phyloP scores from a whole-genome alignment of 2,797 vertebrate genomes.

The Numenius phaeopus region DNA sequence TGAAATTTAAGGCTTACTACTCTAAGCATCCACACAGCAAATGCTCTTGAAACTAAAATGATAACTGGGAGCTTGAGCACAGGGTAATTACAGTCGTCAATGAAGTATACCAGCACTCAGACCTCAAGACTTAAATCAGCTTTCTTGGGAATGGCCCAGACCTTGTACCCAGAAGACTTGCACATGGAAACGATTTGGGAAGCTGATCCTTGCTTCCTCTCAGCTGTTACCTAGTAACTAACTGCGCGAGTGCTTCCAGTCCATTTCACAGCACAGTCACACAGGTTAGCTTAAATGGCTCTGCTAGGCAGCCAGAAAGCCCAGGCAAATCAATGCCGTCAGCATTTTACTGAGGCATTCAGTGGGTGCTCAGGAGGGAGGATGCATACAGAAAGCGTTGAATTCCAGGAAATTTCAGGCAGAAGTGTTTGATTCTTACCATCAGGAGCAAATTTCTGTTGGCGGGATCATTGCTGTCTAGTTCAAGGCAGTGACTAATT shows the following conservation, averaged over 20 bases:
- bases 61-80: background rate
- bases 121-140: conserved; percentile 33
- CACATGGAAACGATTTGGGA: background rate
- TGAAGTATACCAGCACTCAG: conserved; percentile 21
- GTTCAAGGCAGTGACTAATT: background rate
- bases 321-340: accelerated
- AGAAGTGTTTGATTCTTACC: background rate
- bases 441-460: background rate
- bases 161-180: conserved; percentile 16
- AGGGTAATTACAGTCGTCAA: background rate
- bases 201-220: conserved; percentile 16
- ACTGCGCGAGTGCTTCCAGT: background rate
- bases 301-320: background rate
- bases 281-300: background rate
- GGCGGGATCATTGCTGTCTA: background rate
- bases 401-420: background rate
- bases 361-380: background rate
- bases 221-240: conserved; percentile 55
- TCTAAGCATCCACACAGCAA: background rate
- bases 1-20: conserved; percentile 8
- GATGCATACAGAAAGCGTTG: accelerated
- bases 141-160: conserved; percentile 22
- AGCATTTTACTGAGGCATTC: background rate
- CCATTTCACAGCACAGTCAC: background rate
- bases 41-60: conserved; percentile 38